Evolutionary conservation across 2,888 invertebrate species (phyloP).

Genomic region (Tholera decimalis): DNA sequence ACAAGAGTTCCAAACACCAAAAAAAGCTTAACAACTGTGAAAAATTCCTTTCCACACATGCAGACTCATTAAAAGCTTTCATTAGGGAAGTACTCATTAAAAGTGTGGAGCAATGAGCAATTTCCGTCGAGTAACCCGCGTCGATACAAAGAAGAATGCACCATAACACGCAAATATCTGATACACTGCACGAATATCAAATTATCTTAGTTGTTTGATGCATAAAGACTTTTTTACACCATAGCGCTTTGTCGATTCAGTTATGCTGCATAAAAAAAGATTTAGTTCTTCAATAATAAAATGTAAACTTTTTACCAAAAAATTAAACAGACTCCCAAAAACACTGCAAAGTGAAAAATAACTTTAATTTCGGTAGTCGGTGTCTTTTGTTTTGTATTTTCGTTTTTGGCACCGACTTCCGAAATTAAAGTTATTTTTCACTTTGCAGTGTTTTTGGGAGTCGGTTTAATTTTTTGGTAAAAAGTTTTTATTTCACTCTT

Average conservation of each 20-base stretch:
- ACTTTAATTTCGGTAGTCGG: too few species aligned
- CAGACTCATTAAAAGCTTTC: slow-evolving; percentile 85
- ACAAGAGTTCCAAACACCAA: slow-evolving; percentile 43
- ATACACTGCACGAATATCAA: slow-evolving; percentile 46
- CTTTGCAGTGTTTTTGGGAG: too few species aligned
- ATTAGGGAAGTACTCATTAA: slow-evolving; percentile 86
- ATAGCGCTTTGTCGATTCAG: slow-evolving; percentile 1
- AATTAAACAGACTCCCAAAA: too few species aligned
- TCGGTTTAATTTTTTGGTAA: too few species aligned
- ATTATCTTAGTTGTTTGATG: slow-evolving; percentile 52
- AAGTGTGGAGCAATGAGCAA: slow-evolving; percentile 85
- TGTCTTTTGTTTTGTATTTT: too few species aligned
- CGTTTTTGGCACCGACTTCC: too few species aligned
- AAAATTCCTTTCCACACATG: slow-evolving; percentile 67
- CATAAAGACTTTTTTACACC: slow-evolving; percentile 45
- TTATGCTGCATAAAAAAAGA: slow-evolving; percentile 12
- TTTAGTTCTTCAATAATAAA: neutral
- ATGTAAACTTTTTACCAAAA: too few species aligned
- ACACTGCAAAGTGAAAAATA: too few species aligned
- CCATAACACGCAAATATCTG: slow-evolving; percentile 64
- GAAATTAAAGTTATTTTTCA: too few species aligned
- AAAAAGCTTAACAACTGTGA: slow-evolving; percentile 53
- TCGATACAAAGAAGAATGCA: slow-evolving; percentile 65
- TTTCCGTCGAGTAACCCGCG: slow-evolving; percentile 79
- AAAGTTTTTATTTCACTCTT: too few species aligned